Conservation (phyloP, 2,113 vertebrate species). For the Nothoprocta perdicaria region DNA sequence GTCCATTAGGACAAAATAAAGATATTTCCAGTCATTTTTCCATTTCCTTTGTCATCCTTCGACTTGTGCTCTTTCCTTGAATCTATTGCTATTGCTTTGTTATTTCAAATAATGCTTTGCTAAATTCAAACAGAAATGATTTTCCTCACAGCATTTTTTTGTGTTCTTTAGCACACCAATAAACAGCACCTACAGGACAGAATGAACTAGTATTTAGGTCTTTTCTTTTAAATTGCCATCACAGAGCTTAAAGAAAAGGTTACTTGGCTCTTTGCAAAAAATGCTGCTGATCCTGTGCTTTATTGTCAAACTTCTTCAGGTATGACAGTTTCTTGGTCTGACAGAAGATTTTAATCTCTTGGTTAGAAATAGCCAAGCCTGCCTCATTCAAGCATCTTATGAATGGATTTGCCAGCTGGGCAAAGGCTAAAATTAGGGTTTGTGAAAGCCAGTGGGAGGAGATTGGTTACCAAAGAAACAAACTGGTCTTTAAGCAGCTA, state of each 20-base stretch:
- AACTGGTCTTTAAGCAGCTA: conserved; percentile 51
- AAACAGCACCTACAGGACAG: background rate
- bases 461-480: conserved; percentile 67
- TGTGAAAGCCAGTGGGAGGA: conserved; percentile 42
- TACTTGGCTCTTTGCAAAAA: background rate
- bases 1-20: background rate
- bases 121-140: background rate
- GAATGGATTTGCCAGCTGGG: conserved; percentile 66
- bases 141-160: background rate
- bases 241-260: background rate
- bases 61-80: background rate
- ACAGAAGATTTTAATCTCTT: conserved; percentile 29
- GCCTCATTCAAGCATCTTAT: conserved; percentile 24
- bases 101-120: background rate
- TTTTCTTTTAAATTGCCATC: background rate
- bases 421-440: conserved; percentile 43
- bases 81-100: background rate
- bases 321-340: background rate
- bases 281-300: background rate
- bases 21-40: background rate
- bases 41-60: background rate
- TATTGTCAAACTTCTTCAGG: background rate
- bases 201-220: background rate
- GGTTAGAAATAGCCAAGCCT: conserved; percentile 2
- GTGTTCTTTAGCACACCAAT: background rate